Base-by-base conservation (phyloP, 2,113 vertebrate species). In the Anarhynchus alexandrinus region DNA sequence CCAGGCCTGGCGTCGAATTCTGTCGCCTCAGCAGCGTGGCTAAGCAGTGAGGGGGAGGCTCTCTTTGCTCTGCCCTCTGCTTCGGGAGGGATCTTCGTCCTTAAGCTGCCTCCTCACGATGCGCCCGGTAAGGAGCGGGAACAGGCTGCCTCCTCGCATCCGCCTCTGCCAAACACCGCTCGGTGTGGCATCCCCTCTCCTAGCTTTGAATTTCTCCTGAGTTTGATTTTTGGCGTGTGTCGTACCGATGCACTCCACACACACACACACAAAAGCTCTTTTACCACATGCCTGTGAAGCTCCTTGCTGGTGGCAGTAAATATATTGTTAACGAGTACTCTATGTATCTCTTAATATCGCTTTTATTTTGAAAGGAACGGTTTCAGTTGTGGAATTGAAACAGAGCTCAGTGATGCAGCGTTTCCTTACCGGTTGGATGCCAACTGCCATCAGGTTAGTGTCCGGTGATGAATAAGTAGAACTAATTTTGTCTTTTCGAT, bases 381-480 rank as follows among this genome's bases (percentile, higher is more conserved):
- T 98, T 78, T 98, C 98, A 0, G 32, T 98, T 4, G 92, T 99
- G 98, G 99, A 99, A 78, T 95, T 99, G 96, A 99, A 99, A 67
- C 99, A 99, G 96, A 99, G 98, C 96, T 99, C 99, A 0, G 98
- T 99, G 90, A 98, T 99, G 98, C 98, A 99, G 82, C 97, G 99
- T 36, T 91, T 99, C 52, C 95, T 99, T 36, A 99, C 98, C 0
- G 99, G 99, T 29, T 99, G 99, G 99, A 99, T 99, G 99, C 99
- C 99, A 1, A 98, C 98, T 6, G 99, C 98, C 21, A 99, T 99
- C 96, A 98, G 99, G 99, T 98, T 30, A 97, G 96, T 94, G 43
- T 67, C 45, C 67, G 82, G 21, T 29, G 18, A 8, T 0, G 5
- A 23, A 36, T 23, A n/a, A 94, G 22, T 3, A 0, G 40, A 47